These are phyloP conservation scores for Cylloceria caligata DNA, from an alignment of 2,888 invertebrate genomes.

Conservation along the genomic window DNA sequence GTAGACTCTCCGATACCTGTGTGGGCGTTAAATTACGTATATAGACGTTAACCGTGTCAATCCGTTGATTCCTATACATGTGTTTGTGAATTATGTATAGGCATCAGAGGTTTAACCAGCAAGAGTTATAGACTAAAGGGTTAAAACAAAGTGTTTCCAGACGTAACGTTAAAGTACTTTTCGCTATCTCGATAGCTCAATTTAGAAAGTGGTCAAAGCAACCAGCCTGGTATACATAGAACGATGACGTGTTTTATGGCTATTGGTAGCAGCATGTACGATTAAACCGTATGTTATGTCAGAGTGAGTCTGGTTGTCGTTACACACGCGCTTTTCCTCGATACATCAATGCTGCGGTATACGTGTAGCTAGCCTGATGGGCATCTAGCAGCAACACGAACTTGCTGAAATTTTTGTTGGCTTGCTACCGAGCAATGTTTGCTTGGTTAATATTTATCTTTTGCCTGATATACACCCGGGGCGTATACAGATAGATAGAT, in stretches of 20 bases:
- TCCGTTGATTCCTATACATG: conserved; percentile 28
- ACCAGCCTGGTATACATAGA: conserved; percentile 19
- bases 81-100: conserved; percentile 9
- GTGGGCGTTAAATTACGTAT: conserved; percentile 27
- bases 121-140: background rate
- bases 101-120: background rate
- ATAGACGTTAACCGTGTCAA: conserved; percentile 23
- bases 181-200: conserved; percentile 43
- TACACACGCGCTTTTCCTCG: conserved; percentile 42
- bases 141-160: background rate
- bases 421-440: conserved; percentile 31
- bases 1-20: conserved; percentile 1
- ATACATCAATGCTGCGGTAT: conserved; percentile 17
- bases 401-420: conserved; percentile 37
- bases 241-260: conserved; percentile 46
- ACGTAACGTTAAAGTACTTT: conserved; percentile 21
- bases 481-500: conserved; percentile 15
- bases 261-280: conserved; percentile 14
- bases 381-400: background rate
- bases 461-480: conserved; percentile 28
- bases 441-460: conserved; percentile 48
- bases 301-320: conserved; percentile 39
- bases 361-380: background rate
- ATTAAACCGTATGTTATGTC: conserved; percentile 10
- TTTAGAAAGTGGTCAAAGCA: conserved; percentile 37